Conservation (phyloP, 2,888 invertebrate species). For the Limnephilus marmoratus region DNA sequence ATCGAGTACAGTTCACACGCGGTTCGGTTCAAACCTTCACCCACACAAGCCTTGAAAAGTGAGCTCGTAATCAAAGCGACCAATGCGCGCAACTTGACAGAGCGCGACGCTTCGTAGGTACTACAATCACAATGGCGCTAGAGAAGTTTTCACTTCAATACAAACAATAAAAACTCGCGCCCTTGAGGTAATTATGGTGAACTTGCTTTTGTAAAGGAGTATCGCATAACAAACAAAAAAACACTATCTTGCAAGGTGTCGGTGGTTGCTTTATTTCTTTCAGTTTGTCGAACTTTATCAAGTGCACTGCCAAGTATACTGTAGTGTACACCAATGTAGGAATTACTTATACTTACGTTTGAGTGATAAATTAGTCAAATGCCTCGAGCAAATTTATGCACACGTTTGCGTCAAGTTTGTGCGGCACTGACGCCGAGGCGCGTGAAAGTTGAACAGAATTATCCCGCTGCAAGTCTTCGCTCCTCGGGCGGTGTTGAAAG, state of each 20-base stretch:
- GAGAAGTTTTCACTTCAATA: no score
- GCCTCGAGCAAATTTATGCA: slow-evolving; percentile 31
- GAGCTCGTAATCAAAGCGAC: no score
- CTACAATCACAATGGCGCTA: no score
- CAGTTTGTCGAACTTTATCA: neutral
- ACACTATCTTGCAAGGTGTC: neutral
- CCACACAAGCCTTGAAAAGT: no score
- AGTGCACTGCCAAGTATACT: neutral
- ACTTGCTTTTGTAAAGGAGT: neutral
- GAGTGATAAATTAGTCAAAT: neutral
- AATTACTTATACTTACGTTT: neutral
- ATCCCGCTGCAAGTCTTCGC: neutral
- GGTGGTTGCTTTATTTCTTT: neutral
- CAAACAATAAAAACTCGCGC: no score
- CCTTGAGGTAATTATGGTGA: no score
- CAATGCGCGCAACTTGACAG: no score
- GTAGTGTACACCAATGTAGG: neutral
- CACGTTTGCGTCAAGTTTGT: slow-evolving; percentile 14
- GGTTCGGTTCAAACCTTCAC: no score
- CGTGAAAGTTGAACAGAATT: neutral
- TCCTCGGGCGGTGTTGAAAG: neutral
- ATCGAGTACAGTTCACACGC: no score
- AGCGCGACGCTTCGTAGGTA: no score
- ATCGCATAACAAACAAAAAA: neutral
- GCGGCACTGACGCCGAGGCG: slow-evolving; percentile 11